Base-by-base conservation (phyloP, 2,797 vertebrate species). In the Tokudaia muenninki region DNA sequence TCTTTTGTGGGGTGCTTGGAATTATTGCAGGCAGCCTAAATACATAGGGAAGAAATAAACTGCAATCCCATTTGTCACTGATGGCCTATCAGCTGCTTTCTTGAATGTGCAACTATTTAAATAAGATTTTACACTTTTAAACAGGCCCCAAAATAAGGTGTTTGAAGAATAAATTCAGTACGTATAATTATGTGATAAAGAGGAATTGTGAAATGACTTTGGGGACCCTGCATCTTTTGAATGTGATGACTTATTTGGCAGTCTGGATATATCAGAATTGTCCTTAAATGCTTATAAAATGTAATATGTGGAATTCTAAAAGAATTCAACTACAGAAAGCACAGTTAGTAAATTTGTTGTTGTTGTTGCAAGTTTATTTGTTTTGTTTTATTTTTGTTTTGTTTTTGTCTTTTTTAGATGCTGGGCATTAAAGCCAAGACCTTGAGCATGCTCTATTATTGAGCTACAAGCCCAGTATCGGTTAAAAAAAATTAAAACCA, bases 21-120 rank as follows among this genome's bases (percentile, higher is more conserved):
- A 78, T 97, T 97, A 90, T 14, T 96, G 59, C 61, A 55, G 44
- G 41, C 34, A 74, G 50, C 59, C 91, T 93, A 94, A 92, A 94
- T 91, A 96, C 94, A 88, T 92, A 57, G 92, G 34, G 29, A 94
- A 63, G 75, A 88, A 95, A 91, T 37, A 87, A 21, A 94, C 0
- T 87, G n/a, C 16, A 87, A 75, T 94, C 94, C 14, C 82, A 21
- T 95, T 88, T 93, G 29, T 70, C 63, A 90, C 24, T 52, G 41
- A 67, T 95, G 95, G 95, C 92, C 50, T 93, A 78, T 83, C 74
- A 96, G 91, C 16, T 88, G 26, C 80, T 96, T 96, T 90, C 82
- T 78, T 95, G 26, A 93, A 89, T 75, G 82, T 93, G 34, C 6
- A 81, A 82, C 3, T 59, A 90, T 94, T 92, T 77, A 94, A 95